These are phyloP conservation scores for Hymenopus coronatus DNA, from an alignment of 2,888 invertebrate species.

Conservation along the genomic window DNA sequence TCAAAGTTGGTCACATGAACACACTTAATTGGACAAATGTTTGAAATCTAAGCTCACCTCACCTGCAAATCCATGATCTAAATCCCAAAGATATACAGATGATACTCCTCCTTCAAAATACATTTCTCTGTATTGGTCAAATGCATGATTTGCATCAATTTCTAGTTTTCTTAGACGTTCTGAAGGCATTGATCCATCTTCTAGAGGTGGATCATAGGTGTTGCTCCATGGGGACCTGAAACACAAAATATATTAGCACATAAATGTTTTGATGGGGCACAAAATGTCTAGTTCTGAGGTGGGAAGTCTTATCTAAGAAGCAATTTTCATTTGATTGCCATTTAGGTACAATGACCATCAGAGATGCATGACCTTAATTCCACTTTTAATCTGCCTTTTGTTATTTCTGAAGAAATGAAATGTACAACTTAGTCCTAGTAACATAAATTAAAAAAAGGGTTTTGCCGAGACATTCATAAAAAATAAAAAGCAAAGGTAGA, in stretches of 20 bases:
- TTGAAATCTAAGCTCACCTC: constrained; percentile 22
- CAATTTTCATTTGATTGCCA: too few relatives aligned
- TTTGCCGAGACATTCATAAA: too few relatives aligned
- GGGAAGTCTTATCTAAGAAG: background rate
- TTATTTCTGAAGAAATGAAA: too few relatives aligned
- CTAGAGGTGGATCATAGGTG: constrained; percentile 94
- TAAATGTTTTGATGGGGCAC: background rate
- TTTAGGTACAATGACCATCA: too few relatives aligned
- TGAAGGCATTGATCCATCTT: constrained; percentile 98
- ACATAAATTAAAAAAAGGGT: too few relatives aligned
- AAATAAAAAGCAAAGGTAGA: too few relatives aligned
- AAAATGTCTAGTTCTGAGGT: background rate
- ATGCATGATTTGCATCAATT: constrained; percentile 97
- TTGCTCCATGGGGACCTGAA: constrained; percentile 96
- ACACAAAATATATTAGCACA: constrained; percentile 12
- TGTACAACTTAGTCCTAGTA: too few relatives aligned
- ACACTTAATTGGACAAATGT: background rate
- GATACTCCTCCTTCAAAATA: constrained; percentile 99
- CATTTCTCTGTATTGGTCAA: constrained; percentile 98
- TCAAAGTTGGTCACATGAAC: too few relatives aligned
- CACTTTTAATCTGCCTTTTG: too few relatives aligned
- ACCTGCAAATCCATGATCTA: constrained; percentile 97
- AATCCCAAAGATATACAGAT: constrained; percentile 98
- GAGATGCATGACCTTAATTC: too few relatives aligned
- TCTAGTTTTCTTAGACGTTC: constrained; percentile 93